phyloP scores from a whole-genome alignment of 1,140 invertebrate genomes.

The Colletes gigas region DNA sequence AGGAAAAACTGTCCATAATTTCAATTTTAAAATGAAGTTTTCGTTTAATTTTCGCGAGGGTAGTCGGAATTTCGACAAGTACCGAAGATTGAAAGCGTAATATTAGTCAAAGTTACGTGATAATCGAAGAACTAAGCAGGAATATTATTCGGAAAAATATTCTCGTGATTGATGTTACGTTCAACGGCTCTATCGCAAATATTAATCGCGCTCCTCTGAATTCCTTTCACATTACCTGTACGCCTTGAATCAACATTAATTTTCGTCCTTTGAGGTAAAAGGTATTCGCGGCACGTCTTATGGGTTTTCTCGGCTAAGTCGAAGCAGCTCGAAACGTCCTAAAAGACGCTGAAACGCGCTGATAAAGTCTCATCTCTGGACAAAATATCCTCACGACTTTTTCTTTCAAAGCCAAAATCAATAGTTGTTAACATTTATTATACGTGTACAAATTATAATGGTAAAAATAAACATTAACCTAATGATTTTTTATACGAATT shows the following conservation, averaged over 20 bases:
- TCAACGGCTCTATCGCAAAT: neutral
- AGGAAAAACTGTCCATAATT: neutral
- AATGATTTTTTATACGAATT: no score
- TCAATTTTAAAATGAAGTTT: neutral
- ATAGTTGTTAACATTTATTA: no score
- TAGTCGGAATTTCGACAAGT: neutral
- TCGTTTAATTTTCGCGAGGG: no score
- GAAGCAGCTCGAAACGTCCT: neutral
- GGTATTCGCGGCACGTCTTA: constrained; percentile 11
- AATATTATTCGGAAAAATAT: neutral
- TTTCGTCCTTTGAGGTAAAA: neutral
- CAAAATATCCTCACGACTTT: neutral
- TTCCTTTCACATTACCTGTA: neutral
- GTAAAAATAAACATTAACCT: no score
- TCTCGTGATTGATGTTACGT: neutral
- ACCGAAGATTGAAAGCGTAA: no score
- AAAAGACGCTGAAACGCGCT: neutral
- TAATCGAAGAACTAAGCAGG: neutral
- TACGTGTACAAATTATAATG: no score
- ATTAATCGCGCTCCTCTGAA: neutral
- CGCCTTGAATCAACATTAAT: constrained; percentile 9
- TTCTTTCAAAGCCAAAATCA: no score
- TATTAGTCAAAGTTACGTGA: neutral
- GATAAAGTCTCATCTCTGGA: neutral
- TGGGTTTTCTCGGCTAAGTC: neutral